Evolutionary conservation across 1,140 invertebrate species (phyloP), one percentile per base, ranked within the genome.

Genomic region (Conus ventricosus): DNA sequence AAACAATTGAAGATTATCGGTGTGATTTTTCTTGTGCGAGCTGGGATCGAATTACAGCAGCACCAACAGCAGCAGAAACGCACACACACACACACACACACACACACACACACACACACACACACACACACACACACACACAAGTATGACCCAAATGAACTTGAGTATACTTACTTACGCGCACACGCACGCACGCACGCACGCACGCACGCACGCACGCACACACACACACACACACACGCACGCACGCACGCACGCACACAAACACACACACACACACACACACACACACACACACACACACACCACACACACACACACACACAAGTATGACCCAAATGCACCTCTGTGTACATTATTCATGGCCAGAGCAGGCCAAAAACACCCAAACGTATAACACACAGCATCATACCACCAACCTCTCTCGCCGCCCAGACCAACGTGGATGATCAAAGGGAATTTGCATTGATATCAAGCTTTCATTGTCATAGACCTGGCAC

Each of bases 11-110:
- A 17, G 15, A n/a, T n/a, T n/a, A 71, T 17, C 15, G n/a, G 15
- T 15, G 15, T n/a, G n/a, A 17, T 71, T 17, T 71, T 71, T 71
- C 63, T 4, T 71, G 15, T 71, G 63, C 63, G n/a, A 71, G 15
- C 63, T 17, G 15, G 15, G 63, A 17, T 71, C n/a, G 63, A 71
- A n/a, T 71, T 71, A 17, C 39, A 39, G 39, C 39, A 1, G 39
- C 39, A 39, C 3, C 39, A 39, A 39, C 39, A 39, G 39, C 39
- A 39, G 39, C 39, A 3, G 39, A 39, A 39, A 76, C 75, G 6
- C 75, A 76, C 75, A 76, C 75, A 76, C 75, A 76, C 75, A 76
- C 75, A 76, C 75, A 76, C 75, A 76, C 75, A 17, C 11, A 76
- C 75, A 76, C 75, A 76, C 75, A 76, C 75, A 60, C 15, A 60